Evolutionary conservation across 2,888 invertebrate genomes (phyloP).

Genomic region (Dione vanillae): DNA sequence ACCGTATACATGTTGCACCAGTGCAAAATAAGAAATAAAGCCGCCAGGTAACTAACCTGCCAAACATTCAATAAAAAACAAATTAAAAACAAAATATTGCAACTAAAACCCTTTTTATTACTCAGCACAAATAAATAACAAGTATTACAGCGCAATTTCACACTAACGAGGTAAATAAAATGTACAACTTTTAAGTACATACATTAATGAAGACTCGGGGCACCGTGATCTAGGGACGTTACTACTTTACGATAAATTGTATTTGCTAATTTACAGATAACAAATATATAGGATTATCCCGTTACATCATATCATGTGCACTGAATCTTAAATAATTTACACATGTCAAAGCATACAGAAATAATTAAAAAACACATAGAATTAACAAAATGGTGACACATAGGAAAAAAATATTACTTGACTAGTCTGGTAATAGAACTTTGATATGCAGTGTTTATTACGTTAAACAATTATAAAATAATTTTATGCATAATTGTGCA

Average conservation of each 20-base stretch:
- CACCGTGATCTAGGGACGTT: background rate
- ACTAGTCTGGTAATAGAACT: constrained; percentile 16
- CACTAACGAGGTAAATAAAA: constrained; percentile 34
- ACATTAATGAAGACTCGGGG: background rate
- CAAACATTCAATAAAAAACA: constrained; percentile 64
- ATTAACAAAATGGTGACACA: constrained; percentile 13
- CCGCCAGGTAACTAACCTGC: constrained; percentile 91
- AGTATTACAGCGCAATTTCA: constrained; percentile 32
- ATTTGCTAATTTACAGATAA: background rate
- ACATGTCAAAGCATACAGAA: constrained; percentile 4
- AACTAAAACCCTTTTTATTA: constrained; percentile 74
- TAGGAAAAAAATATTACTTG: background rate
- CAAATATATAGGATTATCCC: constrained; percentile 4
- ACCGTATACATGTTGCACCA: constrained; percentile 95
- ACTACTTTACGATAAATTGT: background rate
- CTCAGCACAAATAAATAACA: constrained; percentile 49
- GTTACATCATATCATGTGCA: constrained; percentile 4
- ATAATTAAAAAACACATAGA: background rate
- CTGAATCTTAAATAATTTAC: constrained; percentile 13
- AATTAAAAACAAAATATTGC: constrained; percentile 55
- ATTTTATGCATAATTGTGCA: constrained; percentile 17
- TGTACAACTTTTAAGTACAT: constrained; percentile 39
- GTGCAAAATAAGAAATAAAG: constrained; percentile 94
- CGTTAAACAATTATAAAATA: constrained; percentile 13
- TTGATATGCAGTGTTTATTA: background rate